Base-by-base conservation (phyloP, 64 coral and sea anemone genomes). In the Orbicella faveolata region DNA sequence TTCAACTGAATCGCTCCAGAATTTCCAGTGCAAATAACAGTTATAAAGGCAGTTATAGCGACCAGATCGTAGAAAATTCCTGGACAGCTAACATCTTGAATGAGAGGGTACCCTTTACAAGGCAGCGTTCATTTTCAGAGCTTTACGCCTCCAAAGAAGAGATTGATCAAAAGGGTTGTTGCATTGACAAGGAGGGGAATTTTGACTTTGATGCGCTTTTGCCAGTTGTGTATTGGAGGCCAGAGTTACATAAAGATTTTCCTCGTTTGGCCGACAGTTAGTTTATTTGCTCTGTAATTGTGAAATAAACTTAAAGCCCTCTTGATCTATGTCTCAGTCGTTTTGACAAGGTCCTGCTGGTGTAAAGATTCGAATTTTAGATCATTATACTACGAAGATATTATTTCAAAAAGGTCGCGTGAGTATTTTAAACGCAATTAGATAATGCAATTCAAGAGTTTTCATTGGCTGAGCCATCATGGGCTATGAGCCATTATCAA, bases 141-240 rank as follows among this genome's bases (percentile, higher is more conserved):
- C 74, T 92, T 19, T 92, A 92, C 18, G 90, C 77, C 0, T 75
- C 83, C 39, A 61, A 92, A 23, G 90, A 92, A 61, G 90, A 92
- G 37, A 78, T 92, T 1, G 63, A 87, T 23, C 37, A 79, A 52
- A 92, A 92, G 57, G 75, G 74, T 6, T 87, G 83, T 78, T 92
- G 90, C 52, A 61, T 81, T 72, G 90, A 87, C 37, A 35, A 35
- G 13, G 18, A 79, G 2, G 90, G 90, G 26, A 68, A 73, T 65
- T 92, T 92, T 80, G 76, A 87, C 52, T 80, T 87, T 36, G 36
- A 87, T 26, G 74, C 84, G 6, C 67, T 92, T 13, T 41, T 87
- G 30, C 90, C 90, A 25, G 65, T 62, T 33, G 82, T 85, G 11
- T 85, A 85, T 20, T 85, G 82, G 82, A 85, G 68, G 6, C 65